Base-by-base conservation (phyloP, 2,888 invertebrate species). In the Allygus modestus region DNA sequence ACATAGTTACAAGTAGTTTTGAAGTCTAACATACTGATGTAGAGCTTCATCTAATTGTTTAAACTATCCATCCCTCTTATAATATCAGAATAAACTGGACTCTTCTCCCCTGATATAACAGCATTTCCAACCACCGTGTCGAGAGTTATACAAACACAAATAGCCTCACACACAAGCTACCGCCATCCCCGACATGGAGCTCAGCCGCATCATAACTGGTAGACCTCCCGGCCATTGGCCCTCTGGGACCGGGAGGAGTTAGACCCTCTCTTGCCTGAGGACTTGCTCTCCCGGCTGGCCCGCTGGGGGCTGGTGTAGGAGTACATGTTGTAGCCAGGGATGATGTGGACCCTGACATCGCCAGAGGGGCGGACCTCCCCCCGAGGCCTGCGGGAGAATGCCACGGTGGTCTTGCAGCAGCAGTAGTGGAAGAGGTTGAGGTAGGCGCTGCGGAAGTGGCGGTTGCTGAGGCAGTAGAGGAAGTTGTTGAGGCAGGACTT, bases 401-500 rank as follows among this genome's bases (percentile, higher is more conserved):
- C 93, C 28, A 94, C 94, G 5, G 94, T 94, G 12, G 94, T 95
- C 90, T 96, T 96, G 90, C 96, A 96, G 89, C 94, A 96, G 89
- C 96, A 96, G 88, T 96, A 96, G 88, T 95, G 94, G 89, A 96
- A 96, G 11, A 96, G 91, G 88, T 94, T 94, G 15, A 94, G 91
- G 89, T 95, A 96, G 7, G 95, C 95, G 84, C 92, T 92, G 58
- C 95, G 92, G 89, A 96, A 96, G 88, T 94, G 93, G 7, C 92
- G 91, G 88, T 95, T 94, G 20, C 93, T 90, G 5, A 93, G 90
- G 88, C 94, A 93, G 89, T 94, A 94, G 46, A 96, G 89, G 37
- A 94, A 91, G 87, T 94, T 94, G 86, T 94, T 94, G 86, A 95
- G 89, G 87, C 94, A 93, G 0, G 95, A 94, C 87, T 96, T 95